These are phyloP conservation scores for Enteromius paludinosus DNA, from an alignment of 2,797 vertebrate species.

Conservation along the genomic window DNA sequence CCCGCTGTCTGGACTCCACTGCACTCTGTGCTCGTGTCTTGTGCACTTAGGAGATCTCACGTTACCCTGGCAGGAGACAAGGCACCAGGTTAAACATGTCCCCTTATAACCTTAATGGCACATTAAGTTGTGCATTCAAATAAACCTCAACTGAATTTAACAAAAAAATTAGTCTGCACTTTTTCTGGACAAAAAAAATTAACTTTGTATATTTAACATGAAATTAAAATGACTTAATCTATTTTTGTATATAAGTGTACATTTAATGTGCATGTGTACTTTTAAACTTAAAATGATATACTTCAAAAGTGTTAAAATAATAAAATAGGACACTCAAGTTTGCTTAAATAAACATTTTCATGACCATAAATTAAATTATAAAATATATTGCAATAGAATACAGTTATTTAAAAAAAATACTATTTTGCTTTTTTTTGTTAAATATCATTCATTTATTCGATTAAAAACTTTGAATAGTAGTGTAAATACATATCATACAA, in stretches of 20 bases:
- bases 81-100: background rate
- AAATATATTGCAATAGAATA: no score
- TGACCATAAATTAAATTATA: background rate
- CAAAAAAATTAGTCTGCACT: background rate
- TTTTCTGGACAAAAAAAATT: background rate
- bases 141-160: background rate
- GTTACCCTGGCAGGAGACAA: slow-evolving; percentile 77
- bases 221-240: background rate
- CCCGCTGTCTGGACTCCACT: slow-evolving; percentile 79
- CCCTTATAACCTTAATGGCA: background rate
- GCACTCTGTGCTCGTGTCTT: slow-evolving; percentile 82
- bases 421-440: background rate
- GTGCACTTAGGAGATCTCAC: slow-evolving; percentile 89
- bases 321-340: background rate
- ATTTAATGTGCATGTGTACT: background rate
- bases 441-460: no score
- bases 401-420: no score
- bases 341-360: background rate
- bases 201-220: background rate
- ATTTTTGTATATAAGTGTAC: background rate
- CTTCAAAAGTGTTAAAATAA: background rate
- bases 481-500: background rate
- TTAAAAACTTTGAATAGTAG: no score
- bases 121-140: background rate
- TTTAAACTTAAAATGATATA: background rate